Percentiles rank a stretch among this genome's conserved stretches.
These are phyloP conservation scores for Troides helena DNA, from an alignment of 2,888 invertebrate genomes.

Conservation along the genomic window DNA sequence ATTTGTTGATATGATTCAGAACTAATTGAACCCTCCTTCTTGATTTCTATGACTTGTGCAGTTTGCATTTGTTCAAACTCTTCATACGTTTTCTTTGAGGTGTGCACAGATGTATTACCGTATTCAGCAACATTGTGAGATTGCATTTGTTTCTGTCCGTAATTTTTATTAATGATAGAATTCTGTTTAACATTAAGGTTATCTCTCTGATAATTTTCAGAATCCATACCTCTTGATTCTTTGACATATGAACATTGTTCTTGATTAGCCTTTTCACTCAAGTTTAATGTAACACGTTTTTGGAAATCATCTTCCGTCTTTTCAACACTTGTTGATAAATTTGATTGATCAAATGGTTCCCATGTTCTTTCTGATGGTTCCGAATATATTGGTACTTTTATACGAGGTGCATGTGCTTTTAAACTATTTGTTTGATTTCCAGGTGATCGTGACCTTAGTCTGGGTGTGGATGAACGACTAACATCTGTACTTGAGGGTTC, in stretches of 20 bases:
- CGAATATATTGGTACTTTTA: constrained; percentile 75
- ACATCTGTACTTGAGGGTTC: constrained; percentile 81
- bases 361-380: constrained; percentile 61
- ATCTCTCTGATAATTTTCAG: constrained; percentile 66
- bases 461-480: constrained; percentile 84
- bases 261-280: constrained; percentile 48
- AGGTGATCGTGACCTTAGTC: constrained; percentile 83
- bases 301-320: constrained; percentile 65
- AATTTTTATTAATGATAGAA: constrained; percentile 64
- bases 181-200: constrained; percentile 64
- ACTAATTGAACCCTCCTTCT: constrained; percentile 67
- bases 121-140: constrained; percentile 78
- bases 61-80: constrained; percentile 84
- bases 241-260: constrained; percentile 71
- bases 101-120: constrained; percentile 81
- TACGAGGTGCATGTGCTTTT: constrained; percentile 83
- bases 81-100: constrained; percentile 83
- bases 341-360: constrained; percentile 35
- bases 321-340: constrained; percentile 66
- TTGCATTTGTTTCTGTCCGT: constrained; percentile 67
- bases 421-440: constrained; percentile 86
- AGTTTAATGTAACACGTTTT: constrained; percentile 44
- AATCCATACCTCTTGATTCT: constrained; percentile 72
- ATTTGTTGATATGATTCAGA: constrained; percentile 55
- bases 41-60: constrained; percentile 83